These are phyloP conservation scores for Pissodes strobi DNA, from an alignment of 1,140 invertebrate genomes.

Conservation along the genomic window DNA sequence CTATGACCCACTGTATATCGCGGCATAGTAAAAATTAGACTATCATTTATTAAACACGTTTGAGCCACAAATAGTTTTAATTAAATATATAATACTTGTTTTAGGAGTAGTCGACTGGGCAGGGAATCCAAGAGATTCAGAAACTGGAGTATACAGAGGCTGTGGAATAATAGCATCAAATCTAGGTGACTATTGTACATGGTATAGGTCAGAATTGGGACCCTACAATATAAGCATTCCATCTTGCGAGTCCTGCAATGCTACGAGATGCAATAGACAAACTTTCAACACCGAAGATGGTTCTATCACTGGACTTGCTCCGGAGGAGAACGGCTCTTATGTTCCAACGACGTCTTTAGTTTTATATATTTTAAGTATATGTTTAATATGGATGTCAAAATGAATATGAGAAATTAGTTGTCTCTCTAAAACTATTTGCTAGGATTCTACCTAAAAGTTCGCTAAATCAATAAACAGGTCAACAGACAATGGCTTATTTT, in stretches of 20 bases:
- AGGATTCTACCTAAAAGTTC: too few relatives aligned
- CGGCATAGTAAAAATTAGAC: not conserved
- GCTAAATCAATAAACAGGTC: too few relatives aligned
- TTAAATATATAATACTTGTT: not conserved
- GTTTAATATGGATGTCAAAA: too few relatives aligned
- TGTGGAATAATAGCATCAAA: conserved; percentile 2
- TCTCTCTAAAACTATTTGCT: too few relatives aligned
- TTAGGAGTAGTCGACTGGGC: not conserved
- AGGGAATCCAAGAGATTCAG: conserved; percentile 6
- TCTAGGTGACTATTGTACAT: conserved; percentile 11
- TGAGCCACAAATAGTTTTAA: not conserved
- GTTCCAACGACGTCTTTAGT: too few relatives aligned
- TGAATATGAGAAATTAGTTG: too few relatives aligned
- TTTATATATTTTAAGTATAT: too few relatives aligned
- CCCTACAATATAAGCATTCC: not conserved
- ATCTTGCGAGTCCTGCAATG: conserved; percentile 11
- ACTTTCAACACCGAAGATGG: conserved; percentile 1
- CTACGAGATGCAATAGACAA: conserved; percentile 3
- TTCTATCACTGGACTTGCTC: too few relatives aligned
- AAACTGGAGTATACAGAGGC: conserved; percentile 20
- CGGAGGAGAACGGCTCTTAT: too few relatives aligned
- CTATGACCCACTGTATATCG: too few relatives aligned
- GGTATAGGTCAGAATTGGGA: conserved; percentile 5
- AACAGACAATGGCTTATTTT: too few relatives aligned
- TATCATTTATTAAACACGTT: not conserved